Conservation (phyloP, 2,113 vertebrate species). For the Zapus hudsonius region DNA sequence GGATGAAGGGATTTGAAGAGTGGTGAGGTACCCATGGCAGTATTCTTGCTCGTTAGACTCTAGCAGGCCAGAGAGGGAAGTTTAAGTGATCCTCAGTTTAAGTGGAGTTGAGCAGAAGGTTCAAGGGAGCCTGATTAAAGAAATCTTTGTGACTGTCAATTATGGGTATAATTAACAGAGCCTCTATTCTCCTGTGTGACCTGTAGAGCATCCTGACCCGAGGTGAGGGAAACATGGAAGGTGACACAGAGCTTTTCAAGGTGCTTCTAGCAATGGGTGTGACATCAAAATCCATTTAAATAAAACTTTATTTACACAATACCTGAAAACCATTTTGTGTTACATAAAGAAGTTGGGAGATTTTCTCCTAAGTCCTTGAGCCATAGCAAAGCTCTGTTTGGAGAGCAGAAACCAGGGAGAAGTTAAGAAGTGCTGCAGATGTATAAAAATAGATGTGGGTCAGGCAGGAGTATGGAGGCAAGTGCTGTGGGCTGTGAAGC, state of each 20-base stretch:
- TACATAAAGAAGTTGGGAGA: background rate
- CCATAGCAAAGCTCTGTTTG: background rate
- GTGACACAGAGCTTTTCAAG: background rate
- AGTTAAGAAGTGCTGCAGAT: background rate
- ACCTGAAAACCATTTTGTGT: background rate
- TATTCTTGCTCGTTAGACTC: background rate
- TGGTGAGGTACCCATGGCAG: too few species aligned
- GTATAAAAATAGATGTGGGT: constrained; percentile 40
- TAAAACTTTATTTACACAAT: background rate
- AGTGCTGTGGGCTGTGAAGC: constrained; percentile 26
- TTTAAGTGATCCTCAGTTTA: background rate
- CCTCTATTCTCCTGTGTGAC: background rate
- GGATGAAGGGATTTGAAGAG: too few species aligned
- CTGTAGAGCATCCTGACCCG: background rate
- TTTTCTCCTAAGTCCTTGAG: background rate
- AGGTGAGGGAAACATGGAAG: background rate
- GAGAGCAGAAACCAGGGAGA: background rate
- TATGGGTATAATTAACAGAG: background rate
- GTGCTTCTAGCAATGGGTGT: background rate
- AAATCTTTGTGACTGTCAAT: background rate
- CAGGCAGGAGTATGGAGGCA: constrained; percentile 20
- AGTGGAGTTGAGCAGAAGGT: background rate
- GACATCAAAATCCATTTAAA: background rate
- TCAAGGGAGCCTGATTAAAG: background rate
- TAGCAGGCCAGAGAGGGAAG: background rate